These are phyloP conservation scores for Loxodonta africana DNA, from an alignment of 2,113 vertebrate genomes.

Conservation along the genomic window DNA sequence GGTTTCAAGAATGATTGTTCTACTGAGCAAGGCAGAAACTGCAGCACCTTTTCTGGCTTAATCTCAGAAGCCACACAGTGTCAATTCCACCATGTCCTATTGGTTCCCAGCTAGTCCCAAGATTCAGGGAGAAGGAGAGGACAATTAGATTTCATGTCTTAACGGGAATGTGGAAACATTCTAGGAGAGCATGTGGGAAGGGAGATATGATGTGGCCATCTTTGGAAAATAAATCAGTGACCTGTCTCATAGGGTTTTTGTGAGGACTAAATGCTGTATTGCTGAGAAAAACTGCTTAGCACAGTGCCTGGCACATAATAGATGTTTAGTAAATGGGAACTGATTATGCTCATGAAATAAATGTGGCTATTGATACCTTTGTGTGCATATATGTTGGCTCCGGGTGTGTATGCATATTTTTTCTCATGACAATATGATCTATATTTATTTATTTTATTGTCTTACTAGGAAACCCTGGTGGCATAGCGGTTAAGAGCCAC, in stretches of 20 bases:
- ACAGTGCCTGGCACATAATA: neutral
- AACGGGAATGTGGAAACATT: neutral
- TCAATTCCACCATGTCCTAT: neutral
- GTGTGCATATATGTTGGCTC: neutral
- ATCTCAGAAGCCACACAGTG: neutral
- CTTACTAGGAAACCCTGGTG: neutral
- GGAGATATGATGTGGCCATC: neutral
- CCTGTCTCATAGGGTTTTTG: neutral
- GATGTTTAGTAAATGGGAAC: neutral
- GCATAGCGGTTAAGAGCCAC: too few species aligned
- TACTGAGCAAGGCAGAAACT: neutral
- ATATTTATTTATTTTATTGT: neutral
- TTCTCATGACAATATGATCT: neutral
- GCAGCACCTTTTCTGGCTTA: neutral
- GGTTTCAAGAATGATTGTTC: neutral
- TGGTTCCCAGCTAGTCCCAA: neutral
- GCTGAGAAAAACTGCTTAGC: neutral
- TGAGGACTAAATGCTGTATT: neutral
- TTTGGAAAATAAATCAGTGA: neutral
- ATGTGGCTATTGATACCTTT: neutral
- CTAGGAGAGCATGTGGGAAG: neutral
- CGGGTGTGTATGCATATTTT: neutral
- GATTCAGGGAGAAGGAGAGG: neutral
- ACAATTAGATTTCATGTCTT: neutral
- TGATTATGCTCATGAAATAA: neutral